Conservation (phyloP, 37 sponge, comb jelly and placozoan species). For the Axinella damicornis region DNA sequence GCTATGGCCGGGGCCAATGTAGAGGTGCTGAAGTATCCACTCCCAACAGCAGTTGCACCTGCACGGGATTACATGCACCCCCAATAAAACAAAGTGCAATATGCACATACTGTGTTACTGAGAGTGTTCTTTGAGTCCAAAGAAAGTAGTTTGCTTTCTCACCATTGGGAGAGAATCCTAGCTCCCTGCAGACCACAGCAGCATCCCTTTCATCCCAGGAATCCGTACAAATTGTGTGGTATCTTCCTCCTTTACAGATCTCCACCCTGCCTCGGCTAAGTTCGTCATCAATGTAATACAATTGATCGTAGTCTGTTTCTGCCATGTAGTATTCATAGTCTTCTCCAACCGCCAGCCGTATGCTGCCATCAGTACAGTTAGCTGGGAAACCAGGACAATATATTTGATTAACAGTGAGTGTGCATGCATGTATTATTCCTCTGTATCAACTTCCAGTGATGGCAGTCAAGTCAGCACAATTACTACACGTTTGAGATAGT, state of each 20-base stretch:
- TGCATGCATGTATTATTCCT: too few relatives aligned
- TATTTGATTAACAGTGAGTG: background rate
- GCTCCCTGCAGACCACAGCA: conserved; percentile 40
- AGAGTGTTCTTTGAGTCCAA: too few relatives aligned
- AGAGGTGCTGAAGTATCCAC: too few relatives aligned
- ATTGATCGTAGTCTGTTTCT: too few relatives aligned
- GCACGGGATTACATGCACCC: too few relatives aligned
- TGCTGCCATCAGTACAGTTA: conserved; percentile 19
- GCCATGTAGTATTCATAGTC: background rate
- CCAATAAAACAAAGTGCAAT: too few relatives aligned
- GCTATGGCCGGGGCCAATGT: background rate
- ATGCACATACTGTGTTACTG: too few relatives aligned
- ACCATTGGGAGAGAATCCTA: conserved; percentile 53
- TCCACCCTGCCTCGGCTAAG: conserved; percentile 36
- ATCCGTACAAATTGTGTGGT: conserved; percentile 33
- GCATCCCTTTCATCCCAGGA: conserved; percentile 41
- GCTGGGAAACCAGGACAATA: conserved; percentile 10
- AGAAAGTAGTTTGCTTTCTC: too few relatives aligned
- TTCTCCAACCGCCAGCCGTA: conserved; percentile 23
- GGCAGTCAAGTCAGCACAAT: too few relatives aligned
- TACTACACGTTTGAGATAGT: too few relatives aligned
- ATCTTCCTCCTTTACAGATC: conserved; percentile 29
- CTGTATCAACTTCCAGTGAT: too few relatives aligned
- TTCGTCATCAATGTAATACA: background rate
- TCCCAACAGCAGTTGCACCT: too few relatives aligned